These are phyloP conservation scores for Acrobasis suavella DNA, from an alignment of 2,888 invertebrate genomes.

Conservation along the genomic window DNA sequence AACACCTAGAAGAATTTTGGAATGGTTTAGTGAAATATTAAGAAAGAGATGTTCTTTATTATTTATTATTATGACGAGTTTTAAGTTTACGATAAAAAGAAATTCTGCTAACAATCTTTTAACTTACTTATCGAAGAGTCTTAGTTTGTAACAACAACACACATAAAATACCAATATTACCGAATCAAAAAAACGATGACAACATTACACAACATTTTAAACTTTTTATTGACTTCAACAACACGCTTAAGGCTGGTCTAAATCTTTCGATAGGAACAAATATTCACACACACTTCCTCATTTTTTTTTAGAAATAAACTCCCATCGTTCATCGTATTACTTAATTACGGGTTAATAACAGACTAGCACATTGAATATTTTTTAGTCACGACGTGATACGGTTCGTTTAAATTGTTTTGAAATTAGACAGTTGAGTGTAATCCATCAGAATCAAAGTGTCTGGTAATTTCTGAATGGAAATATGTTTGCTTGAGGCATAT, in stretches of 20 bases:
- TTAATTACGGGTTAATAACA: slow-evolving; percentile 27
- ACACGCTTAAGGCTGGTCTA: slow-evolving; percentile 7
- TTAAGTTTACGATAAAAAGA: no score
- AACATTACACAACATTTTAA: not conserved
- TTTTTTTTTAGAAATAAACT: slow-evolving; percentile 14
- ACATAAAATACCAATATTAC: no score
- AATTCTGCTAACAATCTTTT: no score
- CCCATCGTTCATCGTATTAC: slow-evolving; percentile 25
- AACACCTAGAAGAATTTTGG: no score
- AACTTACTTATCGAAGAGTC: no score
- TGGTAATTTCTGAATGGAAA: slow-evolving; percentile 6
- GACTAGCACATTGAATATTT: slow-evolving; percentile 22
- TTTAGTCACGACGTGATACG: slow-evolving; percentile 22
- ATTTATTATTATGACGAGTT: no score
- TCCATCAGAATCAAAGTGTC: slow-evolving; percentile 17
- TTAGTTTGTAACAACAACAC: no score
- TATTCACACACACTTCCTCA: slow-evolving; percentile 6
- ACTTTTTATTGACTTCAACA: slow-evolving; percentile 5
- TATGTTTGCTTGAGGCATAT: not conserved
- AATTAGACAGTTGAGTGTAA: slow-evolving; percentile 12
- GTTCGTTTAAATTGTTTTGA: slow-evolving; percentile 22
- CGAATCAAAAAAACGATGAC: not conserved
- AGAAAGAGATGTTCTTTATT: no score
- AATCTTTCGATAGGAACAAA: slow-evolving; percentile 11
- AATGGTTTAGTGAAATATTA: no score